Evolutionary conservation across 2,888 invertebrate species (phyloP).

Genomic region (Apamea anceps): DNA sequence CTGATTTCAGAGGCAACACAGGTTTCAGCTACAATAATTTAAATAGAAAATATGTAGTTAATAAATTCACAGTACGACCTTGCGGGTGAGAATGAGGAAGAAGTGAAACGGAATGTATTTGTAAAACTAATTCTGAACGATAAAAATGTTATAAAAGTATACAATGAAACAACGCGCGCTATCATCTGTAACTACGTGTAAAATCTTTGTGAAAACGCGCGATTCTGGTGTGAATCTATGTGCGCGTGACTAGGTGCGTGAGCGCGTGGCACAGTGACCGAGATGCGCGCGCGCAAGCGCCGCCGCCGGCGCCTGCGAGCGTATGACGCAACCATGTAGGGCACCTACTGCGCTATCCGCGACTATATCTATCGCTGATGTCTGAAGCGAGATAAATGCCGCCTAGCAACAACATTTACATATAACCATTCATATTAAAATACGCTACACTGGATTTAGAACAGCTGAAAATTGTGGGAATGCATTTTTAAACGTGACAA

Average conservation of each 20-base stretch:
- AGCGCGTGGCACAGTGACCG: conserved; percentile 82
- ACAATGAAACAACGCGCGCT: conserved; percentile 29
- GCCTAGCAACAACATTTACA: conserved; percentile 62
- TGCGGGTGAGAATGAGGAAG: conserved; percentile 59
- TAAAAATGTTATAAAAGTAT: conserved; percentile 54
- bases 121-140: conserved; percentile 49
- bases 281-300: conserved; percentile 73
- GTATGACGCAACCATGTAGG: conserved; percentile 71
- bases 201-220: conserved; percentile 57
- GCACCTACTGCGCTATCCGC: conserved; percentile 67
- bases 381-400: conserved; percentile 52
- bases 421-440: conserved; percentile 51
- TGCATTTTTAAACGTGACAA: conserved; percentile 56
- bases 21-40: conserved; percentile 48
- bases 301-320: conserved; percentile 70
- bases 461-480: conserved; percentile 36
- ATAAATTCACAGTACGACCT: conserved; percentile 57
- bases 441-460: conserved; percentile 39
- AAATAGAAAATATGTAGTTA: conserved; percentile 51
- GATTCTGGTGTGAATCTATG: conserved; percentile 62
- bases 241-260: conserved; percentile 76
- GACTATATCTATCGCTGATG: conserved; percentile 59
- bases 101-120: conserved; percentile 44
- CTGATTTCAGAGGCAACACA: conserved; percentile 31
- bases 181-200: conserved; percentile 48